Evolutionary conservation across 2,797 vertebrate genomes (phyloP), one percentile per base, ranked within the genome.

Genomic region (Paramormyrops hopkinsi): DNA sequence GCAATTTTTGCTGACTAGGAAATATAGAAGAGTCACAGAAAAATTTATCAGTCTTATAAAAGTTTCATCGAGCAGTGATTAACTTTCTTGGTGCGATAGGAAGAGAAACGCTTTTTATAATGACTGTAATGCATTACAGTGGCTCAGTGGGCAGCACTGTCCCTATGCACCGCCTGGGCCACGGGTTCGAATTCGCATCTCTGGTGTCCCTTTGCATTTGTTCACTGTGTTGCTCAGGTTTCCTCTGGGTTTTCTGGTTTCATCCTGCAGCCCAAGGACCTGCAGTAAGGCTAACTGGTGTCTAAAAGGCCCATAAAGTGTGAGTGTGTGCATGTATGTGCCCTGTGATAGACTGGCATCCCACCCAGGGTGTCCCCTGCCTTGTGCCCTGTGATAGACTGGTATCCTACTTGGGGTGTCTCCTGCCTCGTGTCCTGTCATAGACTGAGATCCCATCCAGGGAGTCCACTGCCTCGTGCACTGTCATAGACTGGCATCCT

Each of bases 11-110:
- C 73, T 79, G 73, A 79, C 73, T n/a, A 79, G 19, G 73, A 79
- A 44, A 44, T 79, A 44, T 79, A 79, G 17, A 79, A 44, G 25
- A 79, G 37, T 79, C 73, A 79, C 5, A 79, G 73, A 44, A 44
- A 79, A 69, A 69, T 69, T 69, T 29, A 69, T 69, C 65, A 69
- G 65, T 73, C 65, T 73, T 73, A 73, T 73, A 37, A 73, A 73
- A 79, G 73, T 79, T 79, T 79, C 41, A 79, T 73, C 17, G 73
- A 41, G 41, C 33, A 79, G 73, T 79, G 73, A 79, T 79, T 79
- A 79, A 79, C 73, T 44, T 41, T 73, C 65, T 19, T 79, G 14
- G 33, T 44, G 14, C 4, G 17, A 79, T 44, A 41, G 25, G 41
- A 79, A 79, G 73, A 44, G 41, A 79, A 79, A 19, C 37, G 2